A percentile compares a stretch with the other conserved stretches of the same genome.
Conservation (phyloP, 2,888 invertebrate species). For the Homarus gammarus region DNA sequence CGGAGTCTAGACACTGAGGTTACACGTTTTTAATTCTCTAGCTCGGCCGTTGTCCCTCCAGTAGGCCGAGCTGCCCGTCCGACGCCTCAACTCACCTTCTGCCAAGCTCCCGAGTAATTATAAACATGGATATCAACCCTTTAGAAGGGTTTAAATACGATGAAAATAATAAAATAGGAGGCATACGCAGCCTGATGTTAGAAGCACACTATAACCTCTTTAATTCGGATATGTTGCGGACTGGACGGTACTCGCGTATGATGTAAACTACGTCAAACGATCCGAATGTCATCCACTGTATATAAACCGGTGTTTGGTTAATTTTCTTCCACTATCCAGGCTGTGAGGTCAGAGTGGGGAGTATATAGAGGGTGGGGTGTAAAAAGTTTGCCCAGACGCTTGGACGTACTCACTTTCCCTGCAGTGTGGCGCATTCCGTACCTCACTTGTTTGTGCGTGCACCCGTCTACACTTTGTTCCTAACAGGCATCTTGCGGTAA, state of each 20-base stretch:
- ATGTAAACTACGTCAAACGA: too few relatives aligned
- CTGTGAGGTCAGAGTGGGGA: background rate
- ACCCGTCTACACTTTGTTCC: background rate
- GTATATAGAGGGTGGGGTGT: background rate
- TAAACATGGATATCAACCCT: background rate
- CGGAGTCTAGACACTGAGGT: slow-evolving; percentile 29
- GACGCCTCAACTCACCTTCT: background rate
- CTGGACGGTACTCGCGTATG: background rate
- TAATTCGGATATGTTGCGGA: background rate
- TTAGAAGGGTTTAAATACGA: background rate
- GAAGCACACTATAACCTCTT: background rate
- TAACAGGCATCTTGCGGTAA: background rate
- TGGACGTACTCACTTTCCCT: slow-evolving; percentile 36
- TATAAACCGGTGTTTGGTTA: too few relatives aligned
- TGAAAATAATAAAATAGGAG: slow-evolving; percentile 8
- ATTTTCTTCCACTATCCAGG: too few relatives aligned
- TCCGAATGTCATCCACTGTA: too few relatives aligned
- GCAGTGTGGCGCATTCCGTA: slow-evolving; percentile 21
- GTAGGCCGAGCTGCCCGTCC: background rate
- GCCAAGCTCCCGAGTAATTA: background rate
- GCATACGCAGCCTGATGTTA: background rate
- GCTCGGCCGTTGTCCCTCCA: background rate
- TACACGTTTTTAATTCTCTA: slow-evolving; percentile 24
- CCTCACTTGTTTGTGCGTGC: slow-evolving; percentile 35
- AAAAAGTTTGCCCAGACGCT: slow-evolving; percentile 24